phyloP scores from a whole-genome alignment of 2,113 vertebrate species.

The Entosphenus tridentatus region DNA sequence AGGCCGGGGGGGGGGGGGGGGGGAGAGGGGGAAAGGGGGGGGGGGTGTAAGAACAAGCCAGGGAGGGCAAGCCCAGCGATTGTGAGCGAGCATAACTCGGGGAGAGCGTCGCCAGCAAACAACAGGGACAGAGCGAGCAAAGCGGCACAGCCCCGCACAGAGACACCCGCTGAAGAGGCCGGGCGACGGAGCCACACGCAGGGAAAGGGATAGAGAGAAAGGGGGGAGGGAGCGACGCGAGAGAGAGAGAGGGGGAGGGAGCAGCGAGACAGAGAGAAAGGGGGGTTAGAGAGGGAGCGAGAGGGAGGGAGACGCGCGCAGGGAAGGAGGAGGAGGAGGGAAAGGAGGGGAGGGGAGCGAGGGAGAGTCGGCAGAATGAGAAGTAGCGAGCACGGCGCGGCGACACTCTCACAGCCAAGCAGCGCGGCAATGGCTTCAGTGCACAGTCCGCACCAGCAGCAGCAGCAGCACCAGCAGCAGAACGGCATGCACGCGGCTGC shows the following conservation, averaged over 20 bases:
- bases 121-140: not conserved
- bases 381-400: constrained; percentile 1
- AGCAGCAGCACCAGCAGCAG: constrained; percentile 3
- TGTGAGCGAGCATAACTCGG: not conserved
- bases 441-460: not conserved
- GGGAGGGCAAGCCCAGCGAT: not conserved
- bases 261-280: not conserved
- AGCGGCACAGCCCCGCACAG: not conserved
- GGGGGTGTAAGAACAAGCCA: not conserved
- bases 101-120: not conserved
- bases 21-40: not conserved
- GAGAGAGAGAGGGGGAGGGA: not conserved
- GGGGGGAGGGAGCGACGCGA: not conserved
- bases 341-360: not conserved
- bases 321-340: not conserved
- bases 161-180: not conserved
- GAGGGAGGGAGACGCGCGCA: not conserved
- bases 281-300: not conserved
- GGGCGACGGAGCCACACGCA: not conserved
- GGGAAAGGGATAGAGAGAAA: not conserved
- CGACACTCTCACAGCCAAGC: not conserved
- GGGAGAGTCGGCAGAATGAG: not conserved
- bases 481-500: not conserved
- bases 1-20: not conserved
- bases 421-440: not conserved